Base-by-base conservation (phyloP, 2,888 invertebrate genomes). In the Gnatocerus cornutus region DNA sequence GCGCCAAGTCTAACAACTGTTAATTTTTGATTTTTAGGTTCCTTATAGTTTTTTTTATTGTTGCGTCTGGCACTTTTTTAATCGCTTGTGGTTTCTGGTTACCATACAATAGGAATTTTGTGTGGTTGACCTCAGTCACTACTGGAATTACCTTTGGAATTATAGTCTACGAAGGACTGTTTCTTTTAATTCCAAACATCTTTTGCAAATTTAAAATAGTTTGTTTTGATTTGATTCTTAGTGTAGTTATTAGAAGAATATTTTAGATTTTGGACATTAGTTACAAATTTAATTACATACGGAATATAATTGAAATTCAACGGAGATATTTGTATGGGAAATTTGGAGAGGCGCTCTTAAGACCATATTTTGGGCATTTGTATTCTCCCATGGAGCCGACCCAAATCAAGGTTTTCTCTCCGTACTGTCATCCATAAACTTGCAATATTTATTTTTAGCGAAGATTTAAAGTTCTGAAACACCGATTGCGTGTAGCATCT, bases 31-130 rank as follows among this genome's bases (percentile, higher is more conserved):
- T 10, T 10, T 50, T 50, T 13, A 46, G 46, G 13, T 13, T 4
- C 7, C 2, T 46, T n/a, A 13, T 14, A 6, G 8, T 14, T 5
- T 46, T 46, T 6, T 14, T 16, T 14, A 73, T 75, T 13, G 12
- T 65, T 0, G 0, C 67, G 4, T 68, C 68, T 9, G 67, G 73
- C 39, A 72, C 74, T 9, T 8, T 71, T 7, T 59, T 76, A 30
- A 55, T 76, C 13, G 48, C 75, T 48, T 70, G 71, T 48, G 79
- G 79, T 45, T 77, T 77, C 56, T 78, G 78, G 77, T 63, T 79
- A 13, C 78, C 78, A 0, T 48, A 50, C 10, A 53, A 74, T 8
- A 75, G 74, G 5, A 74, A 75, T 14, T 46, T 74, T 8, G 50
- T 76, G 10, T 79, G 79, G 78, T 45, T 79, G 33, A 67, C 73